Evolutionary conservation across 2,113 vertebrate species (phyloP).

Genomic region (Brienomyrus longianalis): DNA sequence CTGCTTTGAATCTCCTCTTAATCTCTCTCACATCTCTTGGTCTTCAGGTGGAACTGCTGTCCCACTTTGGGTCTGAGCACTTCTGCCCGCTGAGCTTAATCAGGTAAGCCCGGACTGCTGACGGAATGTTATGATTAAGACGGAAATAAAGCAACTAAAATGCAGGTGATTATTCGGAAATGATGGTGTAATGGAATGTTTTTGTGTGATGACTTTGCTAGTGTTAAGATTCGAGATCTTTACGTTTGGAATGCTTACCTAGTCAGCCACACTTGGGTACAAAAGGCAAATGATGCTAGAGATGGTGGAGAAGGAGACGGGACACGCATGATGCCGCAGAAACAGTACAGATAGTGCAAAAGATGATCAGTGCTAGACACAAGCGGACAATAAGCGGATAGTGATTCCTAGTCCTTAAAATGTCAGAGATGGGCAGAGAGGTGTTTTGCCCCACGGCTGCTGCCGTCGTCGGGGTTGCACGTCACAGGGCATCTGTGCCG

Average conservation of each 20-base stretch:
- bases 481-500: background rate
- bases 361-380: background rate
- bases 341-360: background rate
- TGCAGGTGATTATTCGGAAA: background rate
- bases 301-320: background rate
- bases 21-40: conserved; percentile 31
- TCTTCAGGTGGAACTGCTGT: conserved; percentile 87
- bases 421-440: background rate
- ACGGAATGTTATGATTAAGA: background rate
- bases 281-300: background rate
- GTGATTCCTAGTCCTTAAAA: background rate
- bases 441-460: background rate
- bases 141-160: background rate
- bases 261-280: background rate
- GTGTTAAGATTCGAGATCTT: background rate
- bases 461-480: too few relatives aligned
- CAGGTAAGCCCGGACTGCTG: conserved; percentile 62
- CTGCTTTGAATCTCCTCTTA: background rate
- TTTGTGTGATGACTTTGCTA: background rate
- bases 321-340: background rate
- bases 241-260: background rate
- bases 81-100: conserved; percentile 97
- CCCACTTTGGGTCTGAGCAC: conserved; percentile 95
- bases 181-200: background rate
- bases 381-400: background rate